Base-by-base conservation (phyloP, 1,140 invertebrate species). In the Leptoteleia sp. region DNA sequence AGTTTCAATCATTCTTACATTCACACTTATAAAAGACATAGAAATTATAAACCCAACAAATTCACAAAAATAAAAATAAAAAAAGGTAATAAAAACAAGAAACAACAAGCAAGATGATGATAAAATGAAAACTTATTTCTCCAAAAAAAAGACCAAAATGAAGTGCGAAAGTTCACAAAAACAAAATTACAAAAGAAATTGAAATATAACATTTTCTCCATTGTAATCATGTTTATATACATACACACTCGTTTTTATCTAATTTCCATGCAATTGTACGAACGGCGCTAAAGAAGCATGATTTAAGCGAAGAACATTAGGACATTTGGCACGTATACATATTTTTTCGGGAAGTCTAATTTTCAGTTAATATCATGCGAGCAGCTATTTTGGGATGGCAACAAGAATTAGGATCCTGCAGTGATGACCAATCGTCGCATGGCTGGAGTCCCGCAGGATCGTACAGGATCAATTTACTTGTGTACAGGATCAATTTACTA, bases 391-490 rank as follows among this genome's bases (percentile, higher is more conserved):
- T 35, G n/a, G 29, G 22, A 27, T 76, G 79, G 62, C 65, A 62
- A 78, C 19, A 38, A 64, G 78, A 76, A 71, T n/a, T n/a, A 61
- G 37, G 57, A 82, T 83, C 82, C 82, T 83, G 81, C 83, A 86
- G 72, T 48, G 62, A 50, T 72, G 79, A 76, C 83, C 85, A 87
- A 85, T 82, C 79, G 84, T 86, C 84, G 52, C 70, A 76, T 82
- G 76, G 76, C 75, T 87, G 84, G 84, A 59, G 52, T 82, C 45
- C 77, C 81, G 81, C 84, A 83, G 83, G 83, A 81, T 78, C 81
- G 78, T 83, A 73, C 78, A 80, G 77, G 76, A 67, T 68, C n/a
- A 48, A 19, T 43, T 25, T 70, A 17, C n/a, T n/a, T n/a, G n/a
- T n/a, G 33, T 50, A 11, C 50, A 16, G 25, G 71, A 72, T 48